phyloP scores from a whole-genome alignment of 30 jellyfish, hydroid and myxozoan species.

The Turritopsis dohrnii region DNA sequence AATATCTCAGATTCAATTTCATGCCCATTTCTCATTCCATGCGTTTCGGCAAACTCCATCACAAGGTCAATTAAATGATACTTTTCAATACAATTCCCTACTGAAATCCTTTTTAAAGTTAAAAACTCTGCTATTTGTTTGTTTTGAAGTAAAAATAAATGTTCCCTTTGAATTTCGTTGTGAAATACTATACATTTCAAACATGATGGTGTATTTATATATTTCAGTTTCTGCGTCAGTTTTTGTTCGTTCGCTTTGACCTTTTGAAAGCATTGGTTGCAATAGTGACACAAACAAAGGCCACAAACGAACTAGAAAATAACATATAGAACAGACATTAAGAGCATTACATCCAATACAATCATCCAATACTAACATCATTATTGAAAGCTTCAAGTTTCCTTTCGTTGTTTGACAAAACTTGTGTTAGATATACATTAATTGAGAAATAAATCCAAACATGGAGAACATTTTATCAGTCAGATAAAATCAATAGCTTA shows the following conservation, averaged over 20 bases:
- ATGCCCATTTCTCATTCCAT: constrained; percentile 57
- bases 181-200: constrained; percentile 66
- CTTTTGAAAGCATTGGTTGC: constrained; percentile 75
- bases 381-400: no score
- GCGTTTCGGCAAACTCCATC: constrained; percentile 86
- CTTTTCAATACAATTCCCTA: constrained; percentile 71
- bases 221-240: constrained; percentile 10
- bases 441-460: no score
- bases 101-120: constrained; percentile 46
- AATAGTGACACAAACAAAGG: constrained; percentile 51
- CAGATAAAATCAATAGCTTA: no score
- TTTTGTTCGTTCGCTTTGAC: constrained; percentile 23
- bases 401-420: no score
- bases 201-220: constrained; percentile 31
- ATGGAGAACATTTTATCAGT: no score
- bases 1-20: constrained; percentile 60
- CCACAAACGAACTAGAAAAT: constrained; percentile 61
- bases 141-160: constrained; percentile 48
- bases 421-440: no score
- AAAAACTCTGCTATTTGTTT: constrained; percentile 67
- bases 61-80: constrained; percentile 73
- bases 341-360: background rate
- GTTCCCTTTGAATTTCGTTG: constrained; percentile 53
- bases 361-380: no score
- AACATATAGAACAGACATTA: background rate